These are phyloP conservation scores for Callyntrura guangdongensis DNA, from an alignment of 2,888 invertebrate species.

Conservation along the genomic window DNA sequence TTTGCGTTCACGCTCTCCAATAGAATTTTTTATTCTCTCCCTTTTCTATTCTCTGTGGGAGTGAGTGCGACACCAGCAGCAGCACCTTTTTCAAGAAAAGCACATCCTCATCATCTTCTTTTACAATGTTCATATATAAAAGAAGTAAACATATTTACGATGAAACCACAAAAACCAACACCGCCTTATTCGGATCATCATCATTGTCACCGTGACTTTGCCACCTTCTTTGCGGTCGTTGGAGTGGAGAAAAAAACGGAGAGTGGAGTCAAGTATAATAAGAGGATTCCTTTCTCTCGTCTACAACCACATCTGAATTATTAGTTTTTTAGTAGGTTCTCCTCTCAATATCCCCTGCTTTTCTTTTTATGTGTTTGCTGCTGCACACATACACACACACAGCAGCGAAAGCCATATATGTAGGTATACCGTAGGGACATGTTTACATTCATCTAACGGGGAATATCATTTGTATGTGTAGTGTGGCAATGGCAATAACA, in stretches of 20 bases:
- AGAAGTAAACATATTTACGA: slow-evolving; percentile 44
- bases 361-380: slow-evolving; percentile 15
- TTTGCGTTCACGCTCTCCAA: slow-evolving; percentile 40
- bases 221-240: slow-evolving; percentile 27
- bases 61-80: background rate
- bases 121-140: slow-evolving; percentile 9
- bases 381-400: slow-evolving; percentile 16
- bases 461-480: slow-evolving; percentile 28
- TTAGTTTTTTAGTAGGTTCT: slow-evolving; percentile 59
- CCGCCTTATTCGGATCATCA: slow-evolving; percentile 59
- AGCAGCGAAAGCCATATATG: no score
- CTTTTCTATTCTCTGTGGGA: slow-evolving; percentile 20
- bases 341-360: slow-evolving; percentile 34
- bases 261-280: slow-evolving; percentile 66
- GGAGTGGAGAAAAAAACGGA: slow-evolving; percentile 31
- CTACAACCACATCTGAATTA: slow-evolving; percentile 45
- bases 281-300: slow-evolving; percentile 55
- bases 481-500: slow-evolving; percentile 56
- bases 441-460: slow-evolving; percentile 55
- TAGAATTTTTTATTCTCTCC: background rate
- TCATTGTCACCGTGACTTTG: slow-evolving; percentile 67
- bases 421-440: slow-evolving; percentile 62
- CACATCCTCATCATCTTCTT: background rate
- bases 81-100: slow-evolving; percentile 4
- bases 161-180: slow-evolving; percentile 54